Evolutionary conservation across 2,888 invertebrate species (phyloP), one percentile per base, ranked within the genome.

Genomic region (Coremacera marginata): DNA sequence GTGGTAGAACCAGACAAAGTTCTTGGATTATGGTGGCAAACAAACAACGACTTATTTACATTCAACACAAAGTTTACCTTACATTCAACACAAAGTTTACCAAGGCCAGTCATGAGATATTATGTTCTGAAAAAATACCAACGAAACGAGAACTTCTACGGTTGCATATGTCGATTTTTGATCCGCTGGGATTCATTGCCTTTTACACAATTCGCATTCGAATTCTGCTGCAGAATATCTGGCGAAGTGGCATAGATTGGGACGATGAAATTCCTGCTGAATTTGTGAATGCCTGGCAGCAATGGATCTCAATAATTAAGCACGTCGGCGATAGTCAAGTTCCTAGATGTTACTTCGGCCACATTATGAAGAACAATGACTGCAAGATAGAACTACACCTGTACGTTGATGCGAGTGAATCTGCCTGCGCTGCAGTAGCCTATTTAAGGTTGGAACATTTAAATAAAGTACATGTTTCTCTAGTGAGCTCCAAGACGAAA

Each of bases 361-460:
- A 78, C 79, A 16, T 71, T 79, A 70, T 80, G 79, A 44, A 78
- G 80, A 71, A 68, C 76, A 62, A 3, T 19, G 3, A 57, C 3
- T 60, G 60, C 14, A 22, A n/a, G 11, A 44, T 73, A 3, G 55
- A 77, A 16, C 25, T 80, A 2, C 80, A 80, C 78, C 19, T 80
- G 79, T 2, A 81, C 27, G 70, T 75, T 11, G 80, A 76, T 67
- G 78, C 80, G 0, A 77, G 80, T 65, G 75, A 81, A 51, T 49
- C 73, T 16, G 83, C 82, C 5, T 84, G 71, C 65, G 82, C 81
- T 0, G 80, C 81, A 5, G 82, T 81, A 8, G 81, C 81, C 0
- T 84, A 82, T 49, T 51, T 82, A 0, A 78, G 83, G 60, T 70
- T 77, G 55, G 8, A 55, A 22, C 72, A 62, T 3, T 70, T 55